A percentile compares a stretch with the other conserved stretches of the same genome.
Evolutionary conservation across 37 sponge, comb jelly and placozoan species (phyloP).

Genomic region (Amphimedon queenslandica): DNA sequence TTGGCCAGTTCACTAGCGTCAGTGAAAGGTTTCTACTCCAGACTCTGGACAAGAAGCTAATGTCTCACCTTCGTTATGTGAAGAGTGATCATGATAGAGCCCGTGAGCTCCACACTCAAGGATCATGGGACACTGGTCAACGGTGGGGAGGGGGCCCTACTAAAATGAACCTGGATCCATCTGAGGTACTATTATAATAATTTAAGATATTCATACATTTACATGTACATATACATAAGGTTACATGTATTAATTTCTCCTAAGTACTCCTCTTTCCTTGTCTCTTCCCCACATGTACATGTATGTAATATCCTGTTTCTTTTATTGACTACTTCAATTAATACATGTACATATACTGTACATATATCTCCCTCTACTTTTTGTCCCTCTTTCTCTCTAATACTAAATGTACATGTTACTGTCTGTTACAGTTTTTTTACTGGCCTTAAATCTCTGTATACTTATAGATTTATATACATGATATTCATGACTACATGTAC

Average conservation of each 20-base stretch:
- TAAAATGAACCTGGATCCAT: constrained; percentile 55
- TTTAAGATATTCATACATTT: neutral
- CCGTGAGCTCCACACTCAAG: constrained; percentile 31
- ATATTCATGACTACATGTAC: neutral
- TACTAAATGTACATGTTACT: neutral
- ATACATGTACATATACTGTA: neutral
- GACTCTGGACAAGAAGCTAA: constrained; percentile 91
- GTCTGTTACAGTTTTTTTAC: neutral
- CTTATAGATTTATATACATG: neutral
- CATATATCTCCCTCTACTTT: neutral
- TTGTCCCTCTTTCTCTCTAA: no score
- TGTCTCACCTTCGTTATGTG: constrained; percentile 84
- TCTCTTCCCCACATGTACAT: neutral
- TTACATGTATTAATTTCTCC: no score
- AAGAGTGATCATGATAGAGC: constrained; percentile 80
- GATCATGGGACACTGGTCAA: constrained; percentile 65
- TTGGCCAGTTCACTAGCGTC: constrained; percentile 53
- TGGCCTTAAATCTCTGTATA: neutral
- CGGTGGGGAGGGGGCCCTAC: constrained; percentile 37
- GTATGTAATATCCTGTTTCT: neutral
- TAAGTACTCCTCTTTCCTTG: no score
- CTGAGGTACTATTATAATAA: constrained; percentile 31
- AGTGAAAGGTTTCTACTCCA: constrained; percentile 65
- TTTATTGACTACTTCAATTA: neutral
- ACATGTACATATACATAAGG: neutral